A percentile compares a stretch with the other conserved stretches of the same genome.
Conservation (phyloP, 2,888 invertebrate genomes). For the Agrotis clavis region DNA sequence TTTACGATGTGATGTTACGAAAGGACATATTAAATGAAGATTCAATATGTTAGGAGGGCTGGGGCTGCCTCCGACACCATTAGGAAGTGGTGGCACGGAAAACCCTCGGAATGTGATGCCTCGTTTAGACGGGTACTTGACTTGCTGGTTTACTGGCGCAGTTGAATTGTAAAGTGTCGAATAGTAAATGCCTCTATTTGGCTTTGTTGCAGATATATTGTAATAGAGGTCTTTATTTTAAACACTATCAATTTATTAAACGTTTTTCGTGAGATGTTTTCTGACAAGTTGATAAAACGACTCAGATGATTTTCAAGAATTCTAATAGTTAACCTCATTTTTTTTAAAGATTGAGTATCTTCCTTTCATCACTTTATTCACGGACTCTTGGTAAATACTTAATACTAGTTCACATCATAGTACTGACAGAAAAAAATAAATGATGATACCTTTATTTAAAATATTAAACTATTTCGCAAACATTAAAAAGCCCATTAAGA, state of each 20-base stretch:
- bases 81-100: constrained; percentile 88
- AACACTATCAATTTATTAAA: background rate
- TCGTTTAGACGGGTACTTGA: constrained; percentile 66
- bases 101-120: constrained; percentile 85
- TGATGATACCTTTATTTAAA: constrained; percentile 21
- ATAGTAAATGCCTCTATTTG: background rate
- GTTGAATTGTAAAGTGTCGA: background rate
- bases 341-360: constrained; percentile 19
- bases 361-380: constrained; percentile 1
- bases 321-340: constrained; percentile 15
- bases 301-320: background rate
- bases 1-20: constrained; percentile 75
- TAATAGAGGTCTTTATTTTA: background rate
- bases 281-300: background rate
- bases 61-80: constrained; percentile 82
- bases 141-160: constrained; percentile 43
- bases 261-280: background rate
- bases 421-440: constrained; percentile 15
- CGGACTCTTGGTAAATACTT: constrained; percentile 4
- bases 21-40: constrained; percentile 86
- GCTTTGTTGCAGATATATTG: background rate
- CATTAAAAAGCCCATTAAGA: constrained; percentile 18
- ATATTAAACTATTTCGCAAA: constrained; percentile 1
- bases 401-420: constrained; percentile 12
- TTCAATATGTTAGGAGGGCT: constrained; percentile 85